Percentiles rank a stretch among this genome's conserved stretches.
These are phyloP conservation scores for Sitta europaea DNA, from an alignment of 2,113 vertebrate genomes.

Conservation along the genomic window DNA sequence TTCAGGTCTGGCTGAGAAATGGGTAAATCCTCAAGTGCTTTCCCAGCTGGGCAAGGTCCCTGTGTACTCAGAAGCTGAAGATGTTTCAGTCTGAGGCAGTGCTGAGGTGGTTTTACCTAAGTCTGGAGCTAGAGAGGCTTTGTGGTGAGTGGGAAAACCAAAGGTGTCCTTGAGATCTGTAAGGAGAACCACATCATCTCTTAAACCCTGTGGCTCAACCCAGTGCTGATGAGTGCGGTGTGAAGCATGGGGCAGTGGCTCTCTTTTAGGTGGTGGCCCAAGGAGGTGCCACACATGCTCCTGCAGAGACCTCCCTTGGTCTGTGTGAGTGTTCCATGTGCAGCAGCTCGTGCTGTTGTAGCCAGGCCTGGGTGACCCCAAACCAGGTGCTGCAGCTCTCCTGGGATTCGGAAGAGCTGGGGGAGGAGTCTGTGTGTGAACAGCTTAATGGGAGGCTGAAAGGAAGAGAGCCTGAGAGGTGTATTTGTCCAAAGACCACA, in stretches of 20 bases:
- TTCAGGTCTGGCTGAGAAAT: neutral
- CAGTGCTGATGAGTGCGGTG: accelerated
- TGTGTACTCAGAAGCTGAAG: neutral
- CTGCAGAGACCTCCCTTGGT: neutral
- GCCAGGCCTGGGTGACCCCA: too few relatives aligned
- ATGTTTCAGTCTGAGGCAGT: neutral
- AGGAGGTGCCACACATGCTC: accelerated
- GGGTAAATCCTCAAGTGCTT: neutral
- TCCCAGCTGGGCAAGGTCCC: neutral
- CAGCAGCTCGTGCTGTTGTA: accelerated
- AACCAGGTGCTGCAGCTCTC: neutral
- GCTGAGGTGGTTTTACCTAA: neutral
- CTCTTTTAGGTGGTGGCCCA: neutral
- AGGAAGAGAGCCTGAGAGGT: neutral
- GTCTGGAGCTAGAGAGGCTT: neutral
- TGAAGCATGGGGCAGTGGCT: neutral
- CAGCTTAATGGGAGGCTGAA: neutral
- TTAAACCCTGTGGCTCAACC: neutral
- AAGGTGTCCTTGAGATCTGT: neutral
- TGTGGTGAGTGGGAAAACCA: neutral
- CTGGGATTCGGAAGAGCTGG: neutral
- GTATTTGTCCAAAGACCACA: neutral
- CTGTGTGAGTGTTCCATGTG: neutral
- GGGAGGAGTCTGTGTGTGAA: neutral
- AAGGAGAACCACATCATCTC: too few relatives aligned